These are phyloP conservation scores for Dolichoris vasculosae DNA, from an alignment of 1,140 invertebrate species.

Conservation along the genomic window DNA sequence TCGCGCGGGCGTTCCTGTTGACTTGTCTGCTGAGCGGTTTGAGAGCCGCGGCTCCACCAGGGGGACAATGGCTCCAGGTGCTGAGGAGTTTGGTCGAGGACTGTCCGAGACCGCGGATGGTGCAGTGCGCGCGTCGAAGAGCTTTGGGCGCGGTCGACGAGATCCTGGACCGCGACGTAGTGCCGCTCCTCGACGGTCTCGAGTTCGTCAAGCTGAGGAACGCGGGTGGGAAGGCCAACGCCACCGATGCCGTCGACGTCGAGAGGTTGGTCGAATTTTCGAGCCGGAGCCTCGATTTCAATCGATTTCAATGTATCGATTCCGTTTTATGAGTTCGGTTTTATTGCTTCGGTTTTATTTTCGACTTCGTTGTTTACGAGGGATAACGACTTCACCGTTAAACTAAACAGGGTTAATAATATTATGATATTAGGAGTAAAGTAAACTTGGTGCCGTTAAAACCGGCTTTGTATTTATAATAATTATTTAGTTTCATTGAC, in stretches of 20 bases:
- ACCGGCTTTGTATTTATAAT: too few relatives aligned
- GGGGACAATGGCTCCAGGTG: neutral
- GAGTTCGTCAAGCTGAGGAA: neutral
- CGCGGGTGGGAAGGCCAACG: neutral
- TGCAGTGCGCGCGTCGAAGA: neutral
- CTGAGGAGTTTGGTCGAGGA: neutral
- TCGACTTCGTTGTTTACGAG: too few relatives aligned
- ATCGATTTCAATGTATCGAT: too few relatives aligned
- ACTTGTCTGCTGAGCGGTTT: neutral
- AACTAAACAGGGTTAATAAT: too few relatives aligned
- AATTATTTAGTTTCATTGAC: too few relatives aligned
- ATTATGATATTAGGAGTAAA: too few relatives aligned
- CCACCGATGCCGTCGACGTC: neutral
- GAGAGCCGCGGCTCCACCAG: neutral
- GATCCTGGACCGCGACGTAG: conserved; percentile 18
- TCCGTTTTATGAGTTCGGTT: too few relatives aligned
- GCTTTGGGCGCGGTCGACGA: conserved; percentile 23
- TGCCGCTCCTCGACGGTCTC: conserved; percentile 14
- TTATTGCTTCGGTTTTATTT: too few relatives aligned
- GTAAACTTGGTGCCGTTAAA: too few relatives aligned
- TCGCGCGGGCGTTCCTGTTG: conserved; percentile 2
- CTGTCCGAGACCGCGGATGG: neutral
- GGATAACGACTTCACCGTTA: too few relatives aligned
- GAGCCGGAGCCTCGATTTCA: too few relatives aligned
- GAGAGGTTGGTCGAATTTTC: conserved; percentile 19